phyloP scores from a whole-genome alignment of 2,797 vertebrate species.

The Phoeniculus purpureus region DNA sequence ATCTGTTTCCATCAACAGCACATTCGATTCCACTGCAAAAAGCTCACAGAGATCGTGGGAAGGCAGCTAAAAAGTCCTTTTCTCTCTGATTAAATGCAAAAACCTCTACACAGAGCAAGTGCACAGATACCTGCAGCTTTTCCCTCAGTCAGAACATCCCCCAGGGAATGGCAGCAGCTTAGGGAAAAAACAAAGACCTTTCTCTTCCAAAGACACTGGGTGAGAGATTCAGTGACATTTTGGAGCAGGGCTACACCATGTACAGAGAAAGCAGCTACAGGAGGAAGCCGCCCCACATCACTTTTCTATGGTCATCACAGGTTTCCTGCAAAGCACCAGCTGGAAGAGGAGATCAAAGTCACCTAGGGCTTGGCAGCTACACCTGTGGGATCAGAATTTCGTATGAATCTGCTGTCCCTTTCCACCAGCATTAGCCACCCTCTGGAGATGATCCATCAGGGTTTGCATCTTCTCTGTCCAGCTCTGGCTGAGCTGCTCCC shows the following conservation, averaged over 20 bases:
- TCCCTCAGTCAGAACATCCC: neutral
- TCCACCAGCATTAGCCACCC: neutral
- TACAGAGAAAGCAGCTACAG: neutral
- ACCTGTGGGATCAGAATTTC: neutral
- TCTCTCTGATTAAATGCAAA: slow-evolving; percentile 14
- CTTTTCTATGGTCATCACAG: neutral
- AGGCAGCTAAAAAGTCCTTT: neutral
- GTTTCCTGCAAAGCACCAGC: slow-evolving; percentile 23
- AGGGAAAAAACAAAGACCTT: neutral
- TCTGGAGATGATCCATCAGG: neutral
- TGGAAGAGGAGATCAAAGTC: slow-evolving; percentile 3
- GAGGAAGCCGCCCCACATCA: neutral
- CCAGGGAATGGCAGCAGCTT: neutral
- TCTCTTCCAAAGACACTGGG: neutral
- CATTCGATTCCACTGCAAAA: neutral
- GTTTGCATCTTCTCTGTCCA: neutral
- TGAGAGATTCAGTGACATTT: neutral
- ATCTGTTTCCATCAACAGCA: neutral
- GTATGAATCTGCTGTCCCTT: fast-evolving
- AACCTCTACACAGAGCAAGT: neutral
- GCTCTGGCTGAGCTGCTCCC: neutral
- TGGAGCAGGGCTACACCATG: neutral
- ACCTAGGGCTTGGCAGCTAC: neutral
- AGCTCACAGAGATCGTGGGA: neutral
- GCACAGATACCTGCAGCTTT: neutral